Base-by-base conservation (phyloP, 2,797 vertebrate species). In the Pelobates cultripes region DNA sequence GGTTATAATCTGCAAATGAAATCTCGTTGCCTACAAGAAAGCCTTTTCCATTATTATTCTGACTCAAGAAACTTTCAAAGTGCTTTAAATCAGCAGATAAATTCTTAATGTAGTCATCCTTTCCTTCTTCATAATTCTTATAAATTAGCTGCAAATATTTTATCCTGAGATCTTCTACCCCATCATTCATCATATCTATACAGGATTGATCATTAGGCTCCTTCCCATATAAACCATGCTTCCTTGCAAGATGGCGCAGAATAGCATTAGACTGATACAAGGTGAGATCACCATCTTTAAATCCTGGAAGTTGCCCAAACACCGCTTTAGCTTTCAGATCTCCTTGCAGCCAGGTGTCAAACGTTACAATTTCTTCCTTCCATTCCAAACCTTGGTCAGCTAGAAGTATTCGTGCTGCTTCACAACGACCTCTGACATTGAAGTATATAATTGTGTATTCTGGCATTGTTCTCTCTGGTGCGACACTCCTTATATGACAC, bases 181-280 rank as follows among this genome's bases (percentile, higher is more conserved):
- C 91, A 0, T 95, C 93, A 0, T 90, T 92, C 77, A 91, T 88
- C 92, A 93, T 72, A 78, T 94, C 94, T 67, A 93, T 83, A 8
- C 86, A 70, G 1, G 92, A 17, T 0, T 91, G 92, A 80, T 95
- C 90, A 0, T 0, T 12, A 57, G 84, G 80, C 71, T 90, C 86
- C 64, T 92, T 90, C 17, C 94, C 93, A 63, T 93, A 94, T 0
- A 92, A 90, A 63, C 87, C 93, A 0, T 92, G 86, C 14, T 88
- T 88, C 60, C 93, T 92, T 6, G 88, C 94, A 88, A 95, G 72
- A 82, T 94, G 86, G 2, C 94, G 87, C 75, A 95, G 81, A 17
- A 95, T 88, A 64, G 94, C 89, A 17, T 94, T 95, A 14, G 93
- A 95, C 89, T 95, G 94, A 87, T 86, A 92, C 82, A 94, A 84